phyloP scores from a whole-genome alignment of 1,140 invertebrate genomes.

The Aphidius ervi region DNA sequence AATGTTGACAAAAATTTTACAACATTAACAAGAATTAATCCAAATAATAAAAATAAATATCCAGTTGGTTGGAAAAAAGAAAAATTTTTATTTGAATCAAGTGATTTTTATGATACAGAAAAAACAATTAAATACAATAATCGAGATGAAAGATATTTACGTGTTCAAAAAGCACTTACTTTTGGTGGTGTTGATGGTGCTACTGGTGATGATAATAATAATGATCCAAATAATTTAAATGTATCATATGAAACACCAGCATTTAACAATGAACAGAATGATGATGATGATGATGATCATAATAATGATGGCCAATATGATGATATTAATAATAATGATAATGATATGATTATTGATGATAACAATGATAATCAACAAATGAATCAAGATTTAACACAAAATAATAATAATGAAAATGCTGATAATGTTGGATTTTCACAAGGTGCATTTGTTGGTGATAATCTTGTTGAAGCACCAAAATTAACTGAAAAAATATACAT shows the following conservation, averaged over 20 bases:
- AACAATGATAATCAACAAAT: slow-evolving; percentile 53
- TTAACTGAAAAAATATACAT: slow-evolving; percentile 61
- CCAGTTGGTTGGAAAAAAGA: no score
- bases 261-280: slow-evolving; percentile 23
- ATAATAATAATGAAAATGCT: slow-evolving; percentile 39
- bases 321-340: slow-evolving; percentile 56
- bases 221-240: no score
- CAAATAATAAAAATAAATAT: slow-evolving; percentile 15
- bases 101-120: slow-evolving; percentile 16
- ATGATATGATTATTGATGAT: slow-evolving; percentile 44
- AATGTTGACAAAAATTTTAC: slow-evolving; percentile 20
- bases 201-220: no score
- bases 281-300: slow-evolving; percentile 34
- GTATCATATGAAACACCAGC: no score
- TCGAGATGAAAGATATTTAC: slow-evolving; percentile 30
- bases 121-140: slow-evolving; percentile 19
- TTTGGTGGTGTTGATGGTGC: no score
- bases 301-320: slow-evolving; percentile 37
- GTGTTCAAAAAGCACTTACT: slow-evolving; percentile 29
- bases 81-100: no score
- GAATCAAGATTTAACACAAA: slow-evolving; percentile 35
- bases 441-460: slow-evolving; percentile 49
- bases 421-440: slow-evolving; percentile 42
- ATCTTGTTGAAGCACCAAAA: slow-evolving; percentile 58
- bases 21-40: not conserved